phyloP scores from a whole-genome alignment of 2,888 invertebrate genomes.

The Netelia melanura region DNA sequence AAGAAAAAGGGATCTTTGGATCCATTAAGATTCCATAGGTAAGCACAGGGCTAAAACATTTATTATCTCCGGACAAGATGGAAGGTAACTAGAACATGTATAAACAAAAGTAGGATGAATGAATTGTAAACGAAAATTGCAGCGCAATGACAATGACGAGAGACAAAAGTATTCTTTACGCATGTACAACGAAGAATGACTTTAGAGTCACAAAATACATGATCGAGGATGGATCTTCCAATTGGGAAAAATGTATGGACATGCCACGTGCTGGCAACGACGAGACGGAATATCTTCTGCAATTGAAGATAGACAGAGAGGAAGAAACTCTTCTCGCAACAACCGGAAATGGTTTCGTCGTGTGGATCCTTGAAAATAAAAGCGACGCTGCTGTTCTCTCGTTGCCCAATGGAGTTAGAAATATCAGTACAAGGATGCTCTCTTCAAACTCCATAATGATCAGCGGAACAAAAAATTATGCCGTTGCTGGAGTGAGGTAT shows the following conservation, averaged over 20 bases:
- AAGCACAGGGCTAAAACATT: conserved; percentile 57
- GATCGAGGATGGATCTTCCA: conserved; percentile 85
- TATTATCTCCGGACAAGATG: background rate
- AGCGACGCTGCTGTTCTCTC: conserved; percentile 89
- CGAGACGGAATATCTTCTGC: conserved; percentile 91
- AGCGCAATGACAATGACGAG: conserved; percentile 90
- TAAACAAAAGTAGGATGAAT: background rate
- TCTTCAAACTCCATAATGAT: conserved; percentile 96
- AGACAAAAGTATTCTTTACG: conserved; percentile 88
- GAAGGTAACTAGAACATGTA: too few relatives aligned
- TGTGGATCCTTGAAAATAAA: conserved; percentile 90
- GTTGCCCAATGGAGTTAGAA: conserved; percentile 94
- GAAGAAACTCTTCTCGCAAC: conserved; percentile 94
- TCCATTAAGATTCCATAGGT: conserved; percentile 88
- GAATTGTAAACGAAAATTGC: conserved; percentile 48
- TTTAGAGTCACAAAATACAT: conserved; percentile 86
- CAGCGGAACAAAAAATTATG: conserved; percentile 95
- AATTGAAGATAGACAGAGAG: conserved; percentile 93
- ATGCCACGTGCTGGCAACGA: conserved; percentile 90
- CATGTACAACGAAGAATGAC: conserved; percentile 89
- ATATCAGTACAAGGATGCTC: conserved; percentile 96
- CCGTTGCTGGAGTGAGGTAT: conserved; percentile 96
- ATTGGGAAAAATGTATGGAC: conserved; percentile 88
- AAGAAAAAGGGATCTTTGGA: conserved; percentile 86
- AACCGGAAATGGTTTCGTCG: conserved; percentile 93